Base-by-base conservation (phyloP, 2,113 vertebrate genomes). In the Alaudala cheleensis region DNA sequence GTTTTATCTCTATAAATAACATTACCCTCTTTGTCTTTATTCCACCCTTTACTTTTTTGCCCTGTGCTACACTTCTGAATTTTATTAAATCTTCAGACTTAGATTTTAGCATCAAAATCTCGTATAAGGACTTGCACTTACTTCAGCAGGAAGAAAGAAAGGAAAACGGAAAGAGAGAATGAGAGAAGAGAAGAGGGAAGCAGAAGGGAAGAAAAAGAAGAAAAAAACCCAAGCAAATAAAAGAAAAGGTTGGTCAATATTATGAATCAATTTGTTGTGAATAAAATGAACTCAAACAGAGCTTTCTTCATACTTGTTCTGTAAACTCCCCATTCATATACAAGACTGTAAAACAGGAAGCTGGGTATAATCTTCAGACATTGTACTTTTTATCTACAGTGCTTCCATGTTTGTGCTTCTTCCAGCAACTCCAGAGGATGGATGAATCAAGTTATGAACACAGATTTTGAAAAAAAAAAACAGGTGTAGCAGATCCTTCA, bases 341-440 rank as follows among this genome's bases (percentile, higher is more conserved):
- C 57, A 70, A 73, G 39, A 64, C 22, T 86, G 71, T 77, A 81
- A 95, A 96, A 87, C 34, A 94, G 96, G 89, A 97, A 97, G 61
- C 39, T 64, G 80, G 23, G 72, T 39, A 11, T 72, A 86, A 73
- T 61, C 86, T 94, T 66, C 84, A 92, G 87, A 50, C 53, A 51
- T 18, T 62, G 37, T 24, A 54, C 58, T 81, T 79, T 97, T 88
- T 85, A 54, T 76, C 79, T 85, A 56, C 31, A 93, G 16, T 45
- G 71, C 9, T 96, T 96, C 67, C 85, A 76, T 54, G 13, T 50
- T 90, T 78, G 66, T 88, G 11, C 21, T 93, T 64, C 57, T 89
- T 97, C 85, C 58, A 96, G 57, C 61, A 94, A 95, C 29, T 33
- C 34, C 31, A 60, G 56, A 53, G 86, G 87, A 97, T 60, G 72